Evolutionary conservation across 2,113 vertebrate species (phyloP), one percentile per base, ranked within the genome.

Genomic region (Brachyhypopomus gauderio): DNA sequence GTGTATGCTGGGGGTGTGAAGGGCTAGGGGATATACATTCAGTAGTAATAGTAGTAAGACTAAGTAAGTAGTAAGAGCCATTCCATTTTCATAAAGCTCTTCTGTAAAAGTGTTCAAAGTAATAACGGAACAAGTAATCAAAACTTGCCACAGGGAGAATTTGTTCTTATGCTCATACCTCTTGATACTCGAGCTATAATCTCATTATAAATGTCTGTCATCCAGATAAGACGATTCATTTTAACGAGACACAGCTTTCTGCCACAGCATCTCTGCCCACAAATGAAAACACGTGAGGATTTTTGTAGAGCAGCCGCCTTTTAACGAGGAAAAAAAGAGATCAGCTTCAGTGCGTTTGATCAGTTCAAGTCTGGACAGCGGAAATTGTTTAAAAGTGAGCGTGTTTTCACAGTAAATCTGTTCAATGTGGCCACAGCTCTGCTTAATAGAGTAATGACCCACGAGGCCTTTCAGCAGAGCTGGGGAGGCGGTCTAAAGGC

Each of bases 181-280:
- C 89, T 85, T 88, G 83, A 91, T 89, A 87, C 60, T 78, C 75
- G 78, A 17, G 66, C 86, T 77, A 84, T 93, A 90, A 91, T 92
- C 91, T 91, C 88, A 91, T 92, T 91, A 89, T 87, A 90, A 90
- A 80, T 87, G 89, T 90, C 91, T 89, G 89, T 92, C 90, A 91
- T 86, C 82, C 86, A 89, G 85, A 91, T 83, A 89, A 89, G 90
- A 91, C 87, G 80, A 86, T 89, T 92, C 87, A 86, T 81, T 89
- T 91, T 89, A 91, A 90, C 89, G 87, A 90, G 86, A 88, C 86
- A 86, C 82, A 84, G 71, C 78, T 86, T 90, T 86, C 85, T 75
- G 85, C 84, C 81, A 85, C 69, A 89, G 88, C 88, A 86, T 85
- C 52, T 63, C 72, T 23, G 81, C 86, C 80, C 87, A 87, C 86